Conservation (phyloP, 2,113 vertebrate species). For the Pygoscelis adeliae region DNA sequence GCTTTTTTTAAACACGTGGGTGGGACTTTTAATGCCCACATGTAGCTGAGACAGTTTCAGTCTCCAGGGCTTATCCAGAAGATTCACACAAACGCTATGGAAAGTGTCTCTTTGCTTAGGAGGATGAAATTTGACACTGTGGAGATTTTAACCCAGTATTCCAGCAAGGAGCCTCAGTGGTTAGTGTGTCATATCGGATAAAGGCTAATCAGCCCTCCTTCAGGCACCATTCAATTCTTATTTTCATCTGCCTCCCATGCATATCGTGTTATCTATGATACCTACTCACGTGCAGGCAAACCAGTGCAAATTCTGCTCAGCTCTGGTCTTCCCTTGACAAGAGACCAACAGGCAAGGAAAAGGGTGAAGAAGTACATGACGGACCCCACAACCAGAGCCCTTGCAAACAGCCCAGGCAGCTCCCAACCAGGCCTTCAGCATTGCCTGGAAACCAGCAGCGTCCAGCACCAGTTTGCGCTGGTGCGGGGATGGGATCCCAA, state of each 20-base stretch:
- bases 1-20: conserved; percentile 34
- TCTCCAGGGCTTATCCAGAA: conserved; percentile 22
- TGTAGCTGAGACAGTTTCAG: neutral
- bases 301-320: neutral
- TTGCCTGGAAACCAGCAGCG: accelerated
- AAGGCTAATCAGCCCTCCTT: conserved; percentile 44
- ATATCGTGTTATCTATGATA: neutral
- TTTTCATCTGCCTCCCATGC: conserved; percentile 26
- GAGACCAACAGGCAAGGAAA: accelerated
- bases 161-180: neutral
- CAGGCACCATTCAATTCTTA: conserved; percentile 20
- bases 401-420: neutral
- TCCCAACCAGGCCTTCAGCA: neutral
- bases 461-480: neutral
- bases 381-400: neutral
- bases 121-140: conserved; percentile 24
- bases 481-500: neutral
- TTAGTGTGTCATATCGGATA: conserved; percentile 51
- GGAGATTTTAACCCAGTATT: conserved; percentile 5
- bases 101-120: conserved; percentile 42
- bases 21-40: conserved; percentile 41
- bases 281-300: accelerated
- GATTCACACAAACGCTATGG: conserved; percentile 44
- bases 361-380: accelerated
- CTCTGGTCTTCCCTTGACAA: neutral